A percentile compares a stretch with the other conserved stretches of the same genome.
Conservation (phyloP, 2,888 invertebrate species). For the Iphiclides podalirius region DNA sequence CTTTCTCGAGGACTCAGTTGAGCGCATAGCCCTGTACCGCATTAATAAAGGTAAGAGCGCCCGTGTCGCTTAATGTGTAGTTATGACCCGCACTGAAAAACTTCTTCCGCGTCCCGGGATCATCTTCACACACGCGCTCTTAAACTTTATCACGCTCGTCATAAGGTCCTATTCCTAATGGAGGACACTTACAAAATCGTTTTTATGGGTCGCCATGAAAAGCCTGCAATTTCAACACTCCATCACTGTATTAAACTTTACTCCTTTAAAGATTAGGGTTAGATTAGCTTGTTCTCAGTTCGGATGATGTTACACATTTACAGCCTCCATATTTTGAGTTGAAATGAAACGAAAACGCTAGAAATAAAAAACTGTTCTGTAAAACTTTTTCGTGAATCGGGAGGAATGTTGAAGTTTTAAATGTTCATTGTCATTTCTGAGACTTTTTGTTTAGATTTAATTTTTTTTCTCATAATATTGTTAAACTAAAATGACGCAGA, state of each 20-base stretch:
- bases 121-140: slow-evolving; percentile 34
- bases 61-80: slow-evolving; percentile 72
- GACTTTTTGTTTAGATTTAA: no score
- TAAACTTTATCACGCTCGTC: slow-evolving; percentile 30
- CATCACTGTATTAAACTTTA: slow-evolving; percentile 45
- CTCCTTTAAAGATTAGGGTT: slow-evolving; percentile 28
- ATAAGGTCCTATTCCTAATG: slow-evolving; percentile 41
- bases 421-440: no score
- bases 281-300: slow-evolving; percentile 1
- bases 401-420: not conserved
- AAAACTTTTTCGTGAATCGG: not conserved
- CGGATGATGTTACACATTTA: slow-evolving; percentile 13
- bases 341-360: slow-evolving; percentile 44
- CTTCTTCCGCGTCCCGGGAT: slow-evolving; percentile 55
- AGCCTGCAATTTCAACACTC: slow-evolving; percentile 56
- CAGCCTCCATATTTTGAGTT: slow-evolving; percentile 19
- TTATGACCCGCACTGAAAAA: slow-evolving; percentile 73
- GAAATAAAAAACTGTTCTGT: slow-evolving; percentile 33
- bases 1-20: slow-evolving; percentile 27
- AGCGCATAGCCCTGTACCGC: slow-evolving; percentile 67
- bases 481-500: no score
- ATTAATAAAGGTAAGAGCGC: slow-evolving; percentile 75
- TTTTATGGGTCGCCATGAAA: slow-evolving; percentile 57
- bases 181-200: slow-evolving; percentile 33
- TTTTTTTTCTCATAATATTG: no score